A percentile compares a stretch with the other conserved stretches of the same genome.
phyloP scores from a whole-genome alignment of 2,113 vertebrate genomes.

The Zingel zingel region DNA sequence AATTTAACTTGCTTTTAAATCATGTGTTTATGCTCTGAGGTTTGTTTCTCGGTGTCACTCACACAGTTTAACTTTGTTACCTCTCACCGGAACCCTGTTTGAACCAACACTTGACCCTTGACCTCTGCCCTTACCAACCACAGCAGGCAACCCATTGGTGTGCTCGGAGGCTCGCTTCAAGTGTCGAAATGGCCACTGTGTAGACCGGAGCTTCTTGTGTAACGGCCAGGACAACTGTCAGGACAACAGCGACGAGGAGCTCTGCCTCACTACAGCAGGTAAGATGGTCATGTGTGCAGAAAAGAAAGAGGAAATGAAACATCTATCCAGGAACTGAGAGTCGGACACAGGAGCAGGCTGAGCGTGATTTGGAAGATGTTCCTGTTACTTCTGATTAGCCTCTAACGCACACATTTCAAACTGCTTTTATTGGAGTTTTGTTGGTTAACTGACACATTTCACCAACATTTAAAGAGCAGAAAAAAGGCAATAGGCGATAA shows the following conservation, averaged over 20 bases:
- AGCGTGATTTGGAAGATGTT: background rate
- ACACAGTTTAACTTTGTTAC: background rate
- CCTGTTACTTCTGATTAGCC: background rate
- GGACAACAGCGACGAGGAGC: slow-evolving; percentile 97
- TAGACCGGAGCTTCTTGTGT: slow-evolving; percentile 97
- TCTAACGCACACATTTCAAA: background rate
- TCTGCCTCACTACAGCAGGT: slow-evolving; percentile 94
- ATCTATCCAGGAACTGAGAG: background rate
- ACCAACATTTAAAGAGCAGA: background rate
- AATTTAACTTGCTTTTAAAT: slow-evolving; percentile 5
- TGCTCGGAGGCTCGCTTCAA: slow-evolving; percentile 96
- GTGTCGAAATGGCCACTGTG: slow-evolving; percentile 95
- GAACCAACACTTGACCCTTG: slow-evolving; percentile 12
- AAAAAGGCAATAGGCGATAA: background rate
- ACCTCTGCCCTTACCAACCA: slow-evolving; percentile 39
- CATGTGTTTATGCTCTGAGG: background rate
- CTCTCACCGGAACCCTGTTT: background rate
- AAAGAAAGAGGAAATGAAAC: background rate
- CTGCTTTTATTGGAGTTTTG: background rate
- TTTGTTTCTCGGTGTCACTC: background rate
- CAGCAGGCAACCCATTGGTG: slow-evolving; percentile 94
- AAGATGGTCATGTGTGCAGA: slow-evolving; percentile 28
- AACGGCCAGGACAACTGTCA: slow-evolving; percentile 96
- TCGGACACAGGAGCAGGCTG: background rate
- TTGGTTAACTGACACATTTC: background rate